Conservation (phyloP, 2,888 invertebrate genomes). For the Catocala sponsa region DNA sequence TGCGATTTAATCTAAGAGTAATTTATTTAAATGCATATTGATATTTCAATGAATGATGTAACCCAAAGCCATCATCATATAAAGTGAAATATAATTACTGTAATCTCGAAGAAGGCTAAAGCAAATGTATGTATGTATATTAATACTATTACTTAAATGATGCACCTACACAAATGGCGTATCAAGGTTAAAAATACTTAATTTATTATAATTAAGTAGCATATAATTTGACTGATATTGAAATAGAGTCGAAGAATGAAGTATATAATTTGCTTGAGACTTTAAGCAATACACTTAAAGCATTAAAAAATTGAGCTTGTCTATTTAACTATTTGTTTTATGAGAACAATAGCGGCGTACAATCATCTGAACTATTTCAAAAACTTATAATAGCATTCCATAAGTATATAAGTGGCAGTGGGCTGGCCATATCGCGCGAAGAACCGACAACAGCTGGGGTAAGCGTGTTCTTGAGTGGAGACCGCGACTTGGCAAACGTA, state of each 20-base stretch:
- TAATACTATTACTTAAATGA: constrained; percentile 27
- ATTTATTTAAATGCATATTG: constrained; percentile 13
- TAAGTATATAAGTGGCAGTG: too few relatives aligned
- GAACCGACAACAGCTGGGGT: too few relatives aligned
- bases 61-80: constrained; percentile 19
- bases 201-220: constrained; percentile 26
- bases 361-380: not conserved
- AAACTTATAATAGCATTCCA: too few relatives aligned
- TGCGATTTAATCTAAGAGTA: too few relatives aligned
- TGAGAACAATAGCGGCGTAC: not conserved
- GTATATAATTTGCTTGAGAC: not conserved
- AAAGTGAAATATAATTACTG: constrained; percentile 27
- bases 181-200: constrained; percentile 37
- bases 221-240: constrained; percentile 22
- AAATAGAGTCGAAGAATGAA: constrained; percentile 12
- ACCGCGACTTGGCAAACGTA: too few relatives aligned
- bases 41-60: constrained; percentile 17
- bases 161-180: constrained; percentile 19
- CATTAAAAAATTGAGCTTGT: constrained; percentile 6
- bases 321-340: constrained; percentile 4
- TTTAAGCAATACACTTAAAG: not conserved
- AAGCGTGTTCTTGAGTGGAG: too few relatives aligned
- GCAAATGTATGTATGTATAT: constrained; percentile 16
- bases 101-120: constrained; percentile 22
- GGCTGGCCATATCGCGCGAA: too few relatives aligned